Evolutionary conservation across 2,797 vertebrate genomes (phyloP), one percentile per base, ranked within the genome.

Genomic region (Enteromius viviparus): DNA sequence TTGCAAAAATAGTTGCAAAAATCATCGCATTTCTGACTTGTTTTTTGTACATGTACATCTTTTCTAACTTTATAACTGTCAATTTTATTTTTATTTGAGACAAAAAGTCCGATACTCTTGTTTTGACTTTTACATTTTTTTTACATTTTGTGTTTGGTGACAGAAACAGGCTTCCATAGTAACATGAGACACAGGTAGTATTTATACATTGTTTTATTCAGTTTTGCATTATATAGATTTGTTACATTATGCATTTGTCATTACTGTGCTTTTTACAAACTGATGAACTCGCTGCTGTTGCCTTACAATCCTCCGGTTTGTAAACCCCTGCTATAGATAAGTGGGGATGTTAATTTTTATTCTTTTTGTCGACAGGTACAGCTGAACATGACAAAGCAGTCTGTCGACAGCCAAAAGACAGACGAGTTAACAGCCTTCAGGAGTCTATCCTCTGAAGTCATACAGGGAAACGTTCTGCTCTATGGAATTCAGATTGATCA

Each of bases 391-490:
- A 89, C 90, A 45, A 93, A 94, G 78, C 89, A 91, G 84, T 78
- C 26, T 76, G 89, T 90, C 60, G 78, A 91, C 80, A 89, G 88
- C 76, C 80, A 89, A 82, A 89, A 29, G 29, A 86, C 80, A 81
- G 92, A 92, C 51, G 93, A 92, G 64, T 86, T 94, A 58, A 85
- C 85, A 81, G 87, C 72, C 1, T 85, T 97, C 55, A 93, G 88
- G 85, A 91, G 92, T 40, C 90, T 96, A 87, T 95, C 97, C 87
- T 93, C 92, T 0, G 91, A 94, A 88, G 87, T 92, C 19, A 94
- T 94, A 89, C 93, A 89, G 82, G 89, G 86, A 82, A 97, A 98
- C 86, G 89, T 98, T 92, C 95, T 97, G 62, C 87, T 98, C 85
- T 98, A 94, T 75, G 94, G 95, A 62, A 91, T 99, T 83, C 91